Base-by-base conservation (phyloP, 2,888 invertebrate genomes). In the Philhelius pedissequus region DNA sequence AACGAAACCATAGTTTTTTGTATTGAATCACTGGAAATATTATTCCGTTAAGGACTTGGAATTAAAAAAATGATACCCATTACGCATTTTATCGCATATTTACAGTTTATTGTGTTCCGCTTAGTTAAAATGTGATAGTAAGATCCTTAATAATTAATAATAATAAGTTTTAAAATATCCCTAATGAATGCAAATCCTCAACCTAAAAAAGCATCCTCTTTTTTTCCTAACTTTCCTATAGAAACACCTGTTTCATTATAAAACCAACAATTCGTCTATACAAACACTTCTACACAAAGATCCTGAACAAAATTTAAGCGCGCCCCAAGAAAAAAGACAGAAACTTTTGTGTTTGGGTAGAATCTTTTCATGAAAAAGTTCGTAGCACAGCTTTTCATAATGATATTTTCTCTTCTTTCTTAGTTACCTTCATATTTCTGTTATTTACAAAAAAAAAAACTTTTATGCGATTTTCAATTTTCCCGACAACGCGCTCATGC, bases 391-490 rank as follows among this genome's bases (percentile, higher is more conserved):
- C 71, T 84, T 84, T 71, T 45, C 71, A 76, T 84, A 80, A 80
- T 75, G 78, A 74, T 83, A 83, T 78, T 69, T 48, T 52, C 68
- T 60, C 13, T 35, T n/a, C 25, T 43, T 56, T 30, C 4, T 11
- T 56, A 83, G 73, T 71, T 62, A n/a, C n/a, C n/a, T n/a, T n/a
- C n/a, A n/a, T n/a, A 43, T 70, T 60, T n/a, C 30, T 22, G 64
- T 76, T 70, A 80, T 84, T 76, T 71, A 27, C 58, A 76, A 64
- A n/a, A n/a, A n/a, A n/a, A n/a, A n/a, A n/a, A 80, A 80, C 54
- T 84, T 48, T 80, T 27, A 60, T 60, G 62, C 32, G 60, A 76
- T 80, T 84, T 80, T 80, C 80, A 84, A 76, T 71, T 84, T 80
- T 30, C 52, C 18, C 66, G 18, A 66, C 58, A 52, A 74, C 58